Percentiles rank a stretch among this genome's conserved stretches.
Evolutionary conservation across 2,888 invertebrate species (phyloP).

Genomic region (Choreutis nemorana): DNA sequence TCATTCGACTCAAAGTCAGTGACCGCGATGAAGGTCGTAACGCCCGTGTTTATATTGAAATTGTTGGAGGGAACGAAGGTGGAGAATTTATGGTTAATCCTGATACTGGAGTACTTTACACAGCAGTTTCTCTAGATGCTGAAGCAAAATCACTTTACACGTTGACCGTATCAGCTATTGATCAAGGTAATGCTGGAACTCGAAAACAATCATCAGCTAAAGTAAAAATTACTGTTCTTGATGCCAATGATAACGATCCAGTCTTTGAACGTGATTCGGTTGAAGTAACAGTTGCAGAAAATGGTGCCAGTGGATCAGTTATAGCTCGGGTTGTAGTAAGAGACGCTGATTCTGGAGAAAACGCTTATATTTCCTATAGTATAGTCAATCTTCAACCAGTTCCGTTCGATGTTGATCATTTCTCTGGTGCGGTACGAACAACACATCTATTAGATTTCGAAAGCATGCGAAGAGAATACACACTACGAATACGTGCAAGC

Average conservation of each 20-base stretch:
- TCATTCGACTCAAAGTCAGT: slow-evolving; percentile 85
- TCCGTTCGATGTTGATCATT: slow-evolving; percentile 96
- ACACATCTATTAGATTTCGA: slow-evolving; percentile 88
- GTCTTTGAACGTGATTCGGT: slow-evolving; percentile 78
- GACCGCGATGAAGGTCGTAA: slow-evolving; percentile 87
- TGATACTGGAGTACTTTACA: slow-evolving; percentile 89
- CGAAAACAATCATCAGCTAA: slow-evolving; percentile 89
- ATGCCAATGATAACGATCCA: slow-evolving; percentile 95
- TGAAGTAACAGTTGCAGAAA: slow-evolving; percentile 83
- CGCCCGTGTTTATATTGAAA: slow-evolving; percentile 84
- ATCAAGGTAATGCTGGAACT: slow-evolving; percentile 84
- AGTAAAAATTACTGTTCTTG: slow-evolving; percentile 87
- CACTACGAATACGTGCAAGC: slow-evolving; percentile 85
- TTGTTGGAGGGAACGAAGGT: slow-evolving; percentile 91
- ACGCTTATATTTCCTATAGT: slow-evolving; percentile 94
- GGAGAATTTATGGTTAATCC: slow-evolving; percentile 88
- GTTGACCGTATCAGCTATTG: slow-evolving; percentile 88
- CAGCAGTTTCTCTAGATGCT: slow-evolving; percentile 82
- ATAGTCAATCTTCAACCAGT: slow-evolving; percentile 89
- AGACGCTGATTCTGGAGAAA: slow-evolving; percentile 92
- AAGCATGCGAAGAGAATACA: slow-evolving; percentile 84
- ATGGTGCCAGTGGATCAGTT: slow-evolving; percentile 84
- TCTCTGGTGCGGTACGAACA: slow-evolving; percentile 88
- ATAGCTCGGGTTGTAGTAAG: slow-evolving; percentile 86
- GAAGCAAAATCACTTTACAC: slow-evolving; percentile 86